Evolutionary conservation across 2,113 vertebrate species (phyloP), one percentile per base, ranked within the genome.

Genomic region (Isichthys henryi): DNA sequence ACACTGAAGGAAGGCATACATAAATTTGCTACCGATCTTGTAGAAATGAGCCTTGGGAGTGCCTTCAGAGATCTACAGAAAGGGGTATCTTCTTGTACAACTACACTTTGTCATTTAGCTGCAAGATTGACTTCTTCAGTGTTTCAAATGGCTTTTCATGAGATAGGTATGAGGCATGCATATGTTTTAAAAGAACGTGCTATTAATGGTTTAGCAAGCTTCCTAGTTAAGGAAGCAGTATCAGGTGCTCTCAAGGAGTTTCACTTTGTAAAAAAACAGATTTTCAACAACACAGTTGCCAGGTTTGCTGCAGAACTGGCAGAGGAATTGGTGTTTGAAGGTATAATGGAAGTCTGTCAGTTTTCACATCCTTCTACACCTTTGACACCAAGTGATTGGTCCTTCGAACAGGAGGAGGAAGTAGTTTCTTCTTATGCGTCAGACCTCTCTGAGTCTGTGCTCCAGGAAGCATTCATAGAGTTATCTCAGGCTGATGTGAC

Each of bases 301-400:
- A 94, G 93, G 1, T 99, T 99, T 88, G 98, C 98, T 2, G 96
- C 97, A 17, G 97, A 99, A 91, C 95, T 99, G 13, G 97, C 98
- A 2, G 98, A 99, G 93, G 98, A 99, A 23, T 96, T 99, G 87
- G 96, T 99, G 88, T 99, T 99, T 94, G 98, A 99, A 94, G 98
- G 98, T 35, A 97, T 99, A 43, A 99, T 99, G 98, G 98, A 99
- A 93, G 98, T 99, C 0, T 99, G 98, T 91, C 98, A 99, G 92
- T 99, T 99, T 94, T 98, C 98, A 0, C 97, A 96, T 92, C 97
- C 97, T 5, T 96, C 97, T 0, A 97, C 97, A 17, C 97, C 97
- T 84, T 93, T 95, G 10, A 95, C 95, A 88, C 91, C 94, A 7
- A 95, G 93, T 10, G 95, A 96, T n/a, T 94, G 94, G 90, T 93